Base-by-base conservation (phyloP, 2,888 invertebrate genomes). In the Stenoptilia bipunctidactyla region DNA sequence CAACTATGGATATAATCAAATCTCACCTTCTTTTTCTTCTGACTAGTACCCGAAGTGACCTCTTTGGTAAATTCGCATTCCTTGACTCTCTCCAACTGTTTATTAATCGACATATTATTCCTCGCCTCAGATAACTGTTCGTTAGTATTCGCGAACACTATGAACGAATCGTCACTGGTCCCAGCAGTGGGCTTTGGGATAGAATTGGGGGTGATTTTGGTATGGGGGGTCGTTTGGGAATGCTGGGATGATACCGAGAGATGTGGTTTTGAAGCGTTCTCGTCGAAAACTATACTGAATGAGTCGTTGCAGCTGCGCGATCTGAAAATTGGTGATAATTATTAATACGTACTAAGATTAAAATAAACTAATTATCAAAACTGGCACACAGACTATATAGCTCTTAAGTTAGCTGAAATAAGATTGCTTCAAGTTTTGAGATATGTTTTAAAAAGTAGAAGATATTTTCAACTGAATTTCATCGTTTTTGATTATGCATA, bases 231-330 rank as follows among this genome's bases (percentile, higher is more conserved):
- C 41, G 9, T 47, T 46, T 0, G 45, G 43, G 9, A 43, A 44
- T 0, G 45, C 43, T n/a, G 47, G 48, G 0, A 49, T 43, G 2
- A 49, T 36, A 4, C 38, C 13, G 0, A 42, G 36, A 4, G 25
- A 8, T n/a, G 40, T 27, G 15, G 42, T 25, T 59, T 61, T 1
- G 61, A 55, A 0, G 61, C 64, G 44, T 73, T 61, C 13, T 76
- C 74, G 41, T 76, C 80, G 53, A 82, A 83, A 0, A 76, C 60
- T 41, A 84, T 75, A 51, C 77, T 80, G 55, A 76, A 67, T 0
- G 84, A 85, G 34, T 84, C 83, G 52, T 71, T 82, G 61, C 79
- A 80, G 46, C 85, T 85, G 27, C 66, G 56, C 0, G 85, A 83
- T 51, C 83, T 79, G 52, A 34, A 48, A 46, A n/a, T n/a, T n/a